Evolutionary conservation across 23 tunicate species (phyloP), one percentile per base, ranked within the genome.

Genomic region (Halocynthia roretzi): DNA sequence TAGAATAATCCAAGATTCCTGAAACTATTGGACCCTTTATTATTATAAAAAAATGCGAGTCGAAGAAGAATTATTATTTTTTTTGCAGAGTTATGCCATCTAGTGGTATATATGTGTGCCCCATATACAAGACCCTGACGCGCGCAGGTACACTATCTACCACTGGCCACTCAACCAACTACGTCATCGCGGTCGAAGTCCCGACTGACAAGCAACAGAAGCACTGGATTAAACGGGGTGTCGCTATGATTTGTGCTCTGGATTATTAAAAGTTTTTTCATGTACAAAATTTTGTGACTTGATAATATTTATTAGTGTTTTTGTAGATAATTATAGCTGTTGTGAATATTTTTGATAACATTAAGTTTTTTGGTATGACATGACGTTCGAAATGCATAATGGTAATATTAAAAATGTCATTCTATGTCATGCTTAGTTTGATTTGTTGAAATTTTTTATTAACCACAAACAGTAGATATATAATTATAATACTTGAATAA

Each of bases 161-260:
- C 63, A 94, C 99, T 8, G 99, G 99, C 51, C 99, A 96, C 71
- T 96, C 99, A 67, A 96, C 99, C 70, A 96, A 96, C 83, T 96
- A 89, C 86, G 99, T 96, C 72, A 96, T 96, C 31, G 84, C 99
- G 4, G 99, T 96, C 8, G 99, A 96, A 80, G 87, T 96, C 7
- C 96, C 99, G 44, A 96, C 96, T 6, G 86, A 90, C 81, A 90
- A 85, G 76, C 62, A 72, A 20, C 90, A 96, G 74, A 93, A 89
- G 76, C 93, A 89, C 57, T 96, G 99, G 99, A 87, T 96, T 44
- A 86, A 86, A 70, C 76, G 99, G 20, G 99, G 93, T 14, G 95
- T 91, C 10, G 99, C 99, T 53, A 82, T 96, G 89, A 85, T 96
- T 10, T 96, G 99, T 62, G 91, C 99, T 31, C 88, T 96, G 18